Evolutionary conservation across 2,113 vertebrate genomes (phyloP).

Genomic region (Mustelus asterias): DNA sequence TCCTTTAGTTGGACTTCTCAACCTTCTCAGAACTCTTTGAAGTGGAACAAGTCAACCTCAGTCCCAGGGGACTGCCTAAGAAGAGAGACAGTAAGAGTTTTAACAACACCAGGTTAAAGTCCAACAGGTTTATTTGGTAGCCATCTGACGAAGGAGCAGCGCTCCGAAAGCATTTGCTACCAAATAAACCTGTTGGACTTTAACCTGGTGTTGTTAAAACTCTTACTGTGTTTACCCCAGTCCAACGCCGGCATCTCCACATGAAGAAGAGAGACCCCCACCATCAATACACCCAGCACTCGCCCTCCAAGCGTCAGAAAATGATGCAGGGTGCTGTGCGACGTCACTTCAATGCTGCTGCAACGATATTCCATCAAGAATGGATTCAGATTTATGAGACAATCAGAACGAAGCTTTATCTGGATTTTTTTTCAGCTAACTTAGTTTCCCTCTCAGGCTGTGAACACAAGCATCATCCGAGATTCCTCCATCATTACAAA

Average conservation of each 20-base stretch:
- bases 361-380: not conserved
- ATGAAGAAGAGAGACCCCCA: no score
- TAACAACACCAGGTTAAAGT: no score
- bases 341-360: not conserved
- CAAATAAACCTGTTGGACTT: no score
- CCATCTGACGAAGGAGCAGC: no score
- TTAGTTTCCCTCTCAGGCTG: not conserved
- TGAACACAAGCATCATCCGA: not conserved
- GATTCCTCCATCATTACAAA: not conserved
- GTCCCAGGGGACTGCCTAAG: not conserved
- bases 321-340: not conserved
- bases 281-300: not conserved
- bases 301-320: not conserved
- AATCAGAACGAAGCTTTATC: not conserved
- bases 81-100: no score
- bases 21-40: not conserved
- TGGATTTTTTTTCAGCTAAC: not conserved
- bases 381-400: not conserved
- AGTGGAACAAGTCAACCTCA: not conserved
- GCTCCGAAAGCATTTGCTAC: no score
- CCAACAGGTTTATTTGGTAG: no score
- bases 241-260: no score
- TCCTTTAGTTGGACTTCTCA: not conserved
- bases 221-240: no score
- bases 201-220: no score